Evolutionary conservation across 2,888 invertebrate species (phyloP), one percentile per base, ranked within the genome.

Genomic region (Athalia circularis): DNA sequence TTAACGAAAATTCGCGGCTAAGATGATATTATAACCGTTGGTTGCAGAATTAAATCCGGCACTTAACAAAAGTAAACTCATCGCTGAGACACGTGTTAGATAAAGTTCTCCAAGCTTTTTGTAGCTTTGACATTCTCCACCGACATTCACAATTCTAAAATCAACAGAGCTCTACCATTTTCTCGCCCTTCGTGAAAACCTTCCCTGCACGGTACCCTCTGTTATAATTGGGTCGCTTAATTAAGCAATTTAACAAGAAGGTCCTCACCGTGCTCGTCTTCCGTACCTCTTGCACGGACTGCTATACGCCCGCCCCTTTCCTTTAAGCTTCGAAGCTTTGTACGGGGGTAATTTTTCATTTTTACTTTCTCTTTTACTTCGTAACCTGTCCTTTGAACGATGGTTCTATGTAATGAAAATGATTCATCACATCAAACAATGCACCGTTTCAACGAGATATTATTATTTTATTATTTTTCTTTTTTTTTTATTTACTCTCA

Each of bases 351-450:
- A 29, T 29, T 48, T 61, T 67, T 70, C 59, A 80, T 52, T 75
- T 80, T 57, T 72, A 74, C 45, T 50, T 43, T 43, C 78, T 29
- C 15, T 13, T 67, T 4, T 8, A 59, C 9, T 77, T 77, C 57
- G 74, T 64, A 68, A 76, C 67, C 76, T 79, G 68, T 72, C 70
- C 80, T 80, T 82, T 82, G 83, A 84, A 75, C 81, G 80, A 83
- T 83, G 79, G 77, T 79, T 80, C 68, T 70, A 64, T 77, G n/a
- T 72, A 83, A 84, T 79, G 83, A 82, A 81, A 74, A 67, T 47
- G 67, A 77, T 78, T 59, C 61, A 52, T 70, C 61, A 61, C 61
- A 77, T 77, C 67, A 77, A 70, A 67, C 70, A 70, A 59, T 50
- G 43, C 68, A 61, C 13, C 67, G 6, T 65, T 65, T 47, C 65